These are phyloP conservation scores for Heliothis subflexa DNA, from an alignment of 1,140 invertebrate species.

Conservation along the genomic window DNA sequence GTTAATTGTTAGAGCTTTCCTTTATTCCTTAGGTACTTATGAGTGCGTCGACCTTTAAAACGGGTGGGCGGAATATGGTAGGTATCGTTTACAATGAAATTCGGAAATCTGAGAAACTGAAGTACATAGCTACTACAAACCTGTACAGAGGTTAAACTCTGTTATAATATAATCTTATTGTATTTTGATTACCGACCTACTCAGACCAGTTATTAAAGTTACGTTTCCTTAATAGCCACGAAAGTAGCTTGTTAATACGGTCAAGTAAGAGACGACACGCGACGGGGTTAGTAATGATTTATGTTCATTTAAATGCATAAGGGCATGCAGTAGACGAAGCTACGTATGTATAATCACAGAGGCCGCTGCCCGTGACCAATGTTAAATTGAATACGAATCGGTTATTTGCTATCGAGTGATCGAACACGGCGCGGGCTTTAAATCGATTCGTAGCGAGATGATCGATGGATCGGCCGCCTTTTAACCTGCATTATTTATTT, in stretches of 20 bases:
- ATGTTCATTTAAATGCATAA: slow-evolving; percentile 68
- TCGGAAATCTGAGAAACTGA: slow-evolving; percentile 2
- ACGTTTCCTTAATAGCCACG: slow-evolving; percentile 15
- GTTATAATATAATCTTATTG: slow-evolving; percentile 3
- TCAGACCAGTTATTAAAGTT: slow-evolving; percentile 10
- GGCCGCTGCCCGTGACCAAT: slow-evolving; percentile 67
- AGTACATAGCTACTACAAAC: too few species aligned
- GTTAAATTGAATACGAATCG: slow-evolving; percentile 71
- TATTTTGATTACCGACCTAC: neutral
- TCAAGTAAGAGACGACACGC: slow-evolving; percentile 38
- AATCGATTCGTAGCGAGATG: slow-evolving; percentile 71
- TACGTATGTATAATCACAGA: slow-evolving; percentile 59
- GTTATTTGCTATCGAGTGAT: slow-evolving; percentile 65
- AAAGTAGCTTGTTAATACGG: slow-evolving; percentile 21
- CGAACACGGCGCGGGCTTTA: slow-evolving; percentile 54
- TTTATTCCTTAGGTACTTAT: slow-evolving; percentile 63
- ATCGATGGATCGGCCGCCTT: slow-evolving; percentile 55
- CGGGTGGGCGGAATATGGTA: slow-evolving; percentile 65
- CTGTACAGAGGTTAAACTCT: neutral
- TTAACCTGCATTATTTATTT: slow-evolving; percentile 25
- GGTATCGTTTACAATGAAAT: neutral
- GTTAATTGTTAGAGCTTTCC: slow-evolving; percentile 77
- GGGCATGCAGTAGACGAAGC: slow-evolving; percentile 43
- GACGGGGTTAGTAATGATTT: slow-evolving; percentile 27
- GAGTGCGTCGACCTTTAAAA: slow-evolving; percentile 64